Evolutionary conservation across 2,888 invertebrate genomes (phyloP).

Genomic region (Lumbricus terrestris): DNA sequence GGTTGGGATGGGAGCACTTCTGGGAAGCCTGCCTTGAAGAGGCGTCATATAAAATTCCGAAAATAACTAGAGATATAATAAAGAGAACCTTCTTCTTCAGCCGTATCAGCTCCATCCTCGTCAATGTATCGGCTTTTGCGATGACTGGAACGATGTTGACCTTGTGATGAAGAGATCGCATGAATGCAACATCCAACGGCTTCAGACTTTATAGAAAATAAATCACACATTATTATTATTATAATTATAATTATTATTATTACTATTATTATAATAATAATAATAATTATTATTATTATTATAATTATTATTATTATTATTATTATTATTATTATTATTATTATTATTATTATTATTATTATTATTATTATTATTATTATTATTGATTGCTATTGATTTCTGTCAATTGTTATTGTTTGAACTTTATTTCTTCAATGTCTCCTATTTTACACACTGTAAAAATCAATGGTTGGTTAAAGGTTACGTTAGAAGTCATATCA

Average conservation of each 20-base stretch:
- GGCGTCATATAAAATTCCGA: too few relatives aligned
- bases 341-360: background rate
- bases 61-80: too few relatives aligned
- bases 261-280: background rate
- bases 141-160: constrained; percentile 60
- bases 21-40: too few relatives aligned
- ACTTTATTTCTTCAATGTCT: too few relatives aligned
- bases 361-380: background rate
- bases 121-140: constrained; percentile 60
- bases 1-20: too few relatives aligned
- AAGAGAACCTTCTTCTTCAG: constrained; percentile 54
- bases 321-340: background rate
- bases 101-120: constrained; percentile 51
- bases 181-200: constrained; percentile 58
- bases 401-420: too few relatives aligned
- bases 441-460: too few relatives aligned
- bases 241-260: background rate
- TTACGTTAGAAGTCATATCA: too few relatives aligned
- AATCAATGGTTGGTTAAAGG: too few relatives aligned
- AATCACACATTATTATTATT: constrained; percentile 38
- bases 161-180: constrained; percentile 58
- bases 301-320: background rate
- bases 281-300: background rate
- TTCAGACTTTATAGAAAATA: constrained; percentile 50
- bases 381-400: too few relatives aligned